A percentile compares a stretch with the other conserved stretches of the same genome.
These are phyloP conservation scores for human DNA, from an alignment of 2,113 vertebrate species.

Conservation along the genomic window GRCh38 chr12:16470501-16471000, in stretches of 20 bases:
- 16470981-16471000: slow-evolving; percentile 87
- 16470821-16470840: slow-evolving; percentile 34
- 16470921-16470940: slow-evolving; percentile 80
- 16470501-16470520: neutral
- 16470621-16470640: neutral
- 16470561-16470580: neutral
- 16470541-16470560: neutral
- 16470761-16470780: slow-evolving; percentile 31
- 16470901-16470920: slow-evolving; percentile 75
- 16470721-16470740: neutral
- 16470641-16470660: neutral
- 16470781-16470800: neutral
- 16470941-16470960: slow-evolving; percentile 84
- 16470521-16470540: neutral
- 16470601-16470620: neutral
- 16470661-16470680: slow-evolving; percentile 8
- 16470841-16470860: slow-evolving; percentile 49
- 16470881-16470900: slow-evolving; percentile 54
- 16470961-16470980: slow-evolving; percentile 83
- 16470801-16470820: neutral
- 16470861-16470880: slow-evolving; percentile 69
- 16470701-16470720: slow-evolving; percentile 5
- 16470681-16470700: neutral
- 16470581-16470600: neutral
- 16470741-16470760: neutral